Base-by-base conservation (phyloP, 2,888 invertebrate genomes). In the Meta bourneti region DNA sequence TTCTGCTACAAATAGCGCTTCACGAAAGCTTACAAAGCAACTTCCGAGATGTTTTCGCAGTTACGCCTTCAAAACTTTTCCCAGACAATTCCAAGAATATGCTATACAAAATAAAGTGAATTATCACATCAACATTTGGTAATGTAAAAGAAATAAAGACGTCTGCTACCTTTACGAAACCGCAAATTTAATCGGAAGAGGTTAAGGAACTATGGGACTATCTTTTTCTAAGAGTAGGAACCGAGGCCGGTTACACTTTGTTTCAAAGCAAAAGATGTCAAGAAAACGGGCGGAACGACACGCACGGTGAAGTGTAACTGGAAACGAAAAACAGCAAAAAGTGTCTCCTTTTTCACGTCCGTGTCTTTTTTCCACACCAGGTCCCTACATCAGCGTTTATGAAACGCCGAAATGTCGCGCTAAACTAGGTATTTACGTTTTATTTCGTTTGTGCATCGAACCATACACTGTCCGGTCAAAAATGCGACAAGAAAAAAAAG, bases 261-360 rank as follows among this genome's bases (percentile, higher is more conserved):
- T 83, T 74, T 75, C 83, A 74, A 83, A 82, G 87, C 51, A 61
- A 90, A 69, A 84, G 51, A 79, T 48, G 49, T 80, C 61, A 16
- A 82, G 79, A 88, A 71, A 72, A 79, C 75, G 80, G 70, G 70
- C 49, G 69, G 80, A 61, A 72, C 87, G 87, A 72, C 61, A 87
- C 79, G 91, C 91, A 69, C 91, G 54, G 61, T 83, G 78, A 79
- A 91, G 87, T 91, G 87, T 75, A 91, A 91, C 91, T 83, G n/a
- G 81, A 87, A 74, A 83, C 75, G 77, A 78, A 69, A 61, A 80
- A 70, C 81, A 83, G 79, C 86, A 91, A 85, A 70, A 78, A 82
- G 11, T 79, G 80, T 79, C 69, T 78, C 72, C 20, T 87, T 77
- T 87, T 89, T 85, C 71, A 48, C 16, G 51, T 72, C 82, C 9